A percentile compares a stretch with the other conserved stretches of the same genome.
Conservation (phyloP, 2,888 invertebrate genomes). For the Electrophaes corylata region DNA sequence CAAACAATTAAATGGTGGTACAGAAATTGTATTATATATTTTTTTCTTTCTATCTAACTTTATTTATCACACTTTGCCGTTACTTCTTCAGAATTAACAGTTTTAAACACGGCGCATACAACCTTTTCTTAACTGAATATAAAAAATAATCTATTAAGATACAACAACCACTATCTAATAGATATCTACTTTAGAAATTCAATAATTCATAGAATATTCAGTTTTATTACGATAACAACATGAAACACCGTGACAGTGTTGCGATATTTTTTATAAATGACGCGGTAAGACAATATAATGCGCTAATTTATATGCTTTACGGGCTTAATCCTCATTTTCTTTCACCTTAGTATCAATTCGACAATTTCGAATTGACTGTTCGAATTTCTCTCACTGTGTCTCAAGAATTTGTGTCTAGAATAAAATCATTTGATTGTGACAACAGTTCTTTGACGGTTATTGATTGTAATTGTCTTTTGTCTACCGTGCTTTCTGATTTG, state of each 20-base stretch:
- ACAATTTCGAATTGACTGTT: too few relatives aligned
- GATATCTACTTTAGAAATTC: conserved; percentile 22
- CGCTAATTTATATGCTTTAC: too few relatives aligned
- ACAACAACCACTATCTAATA: conserved; percentile 58
- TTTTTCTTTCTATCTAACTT: conserved; percentile 17
- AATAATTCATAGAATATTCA: background rate
- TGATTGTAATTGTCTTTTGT: too few relatives aligned
- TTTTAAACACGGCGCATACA: conserved; percentile 1
- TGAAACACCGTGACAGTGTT: background rate
- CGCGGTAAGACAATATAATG: background rate
- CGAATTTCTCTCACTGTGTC: too few relatives aligned
- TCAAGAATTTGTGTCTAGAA: too few relatives aligned
- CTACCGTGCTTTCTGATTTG: too few relatives aligned
- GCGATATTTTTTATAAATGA: background rate
- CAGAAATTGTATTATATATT: conserved; percentile 7
- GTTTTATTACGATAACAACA: conserved; percentile 20
- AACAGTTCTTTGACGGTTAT: too few relatives aligned
- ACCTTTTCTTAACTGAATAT: conserved; percentile 55
- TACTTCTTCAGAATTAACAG: conserved; percentile 11
- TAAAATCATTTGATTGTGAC: too few relatives aligned
- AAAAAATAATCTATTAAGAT: conserved; percentile 67
- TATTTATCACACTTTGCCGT: conserved; percentile 37
- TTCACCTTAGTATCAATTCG: too few relatives aligned
- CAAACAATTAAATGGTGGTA: conserved; percentile 4
- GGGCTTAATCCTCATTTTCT: background rate